A percentile compares a stretch with the other conserved stretches of the same genome.
These are phyloP conservation scores for Ploceus nigricollis DNA, from an alignment of 2,113 vertebrate genomes.

Conservation along the genomic window DNA sequence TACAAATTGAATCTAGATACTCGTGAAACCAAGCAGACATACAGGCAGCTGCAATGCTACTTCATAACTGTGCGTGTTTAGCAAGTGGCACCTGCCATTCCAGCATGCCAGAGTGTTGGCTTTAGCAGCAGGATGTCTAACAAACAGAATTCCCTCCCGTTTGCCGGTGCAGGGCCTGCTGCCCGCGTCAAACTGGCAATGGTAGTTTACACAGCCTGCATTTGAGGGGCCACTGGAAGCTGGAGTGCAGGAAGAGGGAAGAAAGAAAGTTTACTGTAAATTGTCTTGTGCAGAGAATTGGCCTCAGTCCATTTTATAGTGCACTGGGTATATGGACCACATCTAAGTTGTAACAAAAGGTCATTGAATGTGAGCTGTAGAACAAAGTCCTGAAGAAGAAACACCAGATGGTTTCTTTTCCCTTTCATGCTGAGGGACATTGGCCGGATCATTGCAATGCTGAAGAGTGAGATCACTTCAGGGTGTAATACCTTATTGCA, in stretches of 20 bases:
- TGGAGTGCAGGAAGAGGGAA: not conserved
- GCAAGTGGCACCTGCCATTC: not conserved
- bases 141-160: not conserved
- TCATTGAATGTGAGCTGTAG: not conserved
- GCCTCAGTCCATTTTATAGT: not conserved
- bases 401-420: not conserved
- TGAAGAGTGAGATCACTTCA: not conserved
- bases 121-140: not conserved
- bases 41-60: not conserved
- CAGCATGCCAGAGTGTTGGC: rapidly evolving
- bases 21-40: not conserved
- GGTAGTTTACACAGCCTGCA: not conserved
- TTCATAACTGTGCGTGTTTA: not conserved
- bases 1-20: not conserved
- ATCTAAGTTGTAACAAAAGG: not conserved
- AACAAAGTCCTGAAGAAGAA: not conserved
- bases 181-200: not conserved
- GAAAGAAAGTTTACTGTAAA: not conserved
- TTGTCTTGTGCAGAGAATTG: not conserved
- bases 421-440: not conserved
- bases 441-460: not conserved
- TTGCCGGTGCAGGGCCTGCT: not conserved
- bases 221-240: not conserved
- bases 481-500: not conserved
- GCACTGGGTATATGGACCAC: not conserved